Evolutionary conservation across 35 echinoderm and acorn worm species (phyloP).

Genomic region (Lytechinus variegatus): DNA sequence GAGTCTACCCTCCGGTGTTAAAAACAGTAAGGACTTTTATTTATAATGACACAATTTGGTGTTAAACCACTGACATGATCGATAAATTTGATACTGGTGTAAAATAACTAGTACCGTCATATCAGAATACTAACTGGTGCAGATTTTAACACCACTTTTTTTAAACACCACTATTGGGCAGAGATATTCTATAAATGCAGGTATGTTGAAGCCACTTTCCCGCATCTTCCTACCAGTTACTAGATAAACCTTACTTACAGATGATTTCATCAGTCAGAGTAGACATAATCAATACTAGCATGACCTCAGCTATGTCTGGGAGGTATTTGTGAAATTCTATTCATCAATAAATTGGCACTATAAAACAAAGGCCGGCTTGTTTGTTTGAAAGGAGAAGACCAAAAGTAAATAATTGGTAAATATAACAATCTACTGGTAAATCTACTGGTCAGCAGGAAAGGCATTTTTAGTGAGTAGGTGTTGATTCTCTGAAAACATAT

Average conservation of each 20-base stretch:
- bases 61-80: too few species aligned
- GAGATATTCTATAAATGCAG: too few species aligned
- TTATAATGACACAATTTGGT: too few species aligned
- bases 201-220: background rate
- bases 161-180: too few species aligned
- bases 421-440: background rate
- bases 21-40: too few species aligned
- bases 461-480: background rate
- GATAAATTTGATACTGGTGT: too few species aligned
- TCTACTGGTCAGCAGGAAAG: background rate
- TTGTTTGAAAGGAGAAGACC: background rate
- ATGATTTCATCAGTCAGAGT: background rate
- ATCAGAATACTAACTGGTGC: too few species aligned
- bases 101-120: too few species aligned
- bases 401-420: background rate
- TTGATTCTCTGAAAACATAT: too few species aligned
- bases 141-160: too few species aligned
- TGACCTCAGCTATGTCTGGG: conserved; percentile 6
- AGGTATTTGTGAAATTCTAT: background rate
- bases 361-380: background rate
- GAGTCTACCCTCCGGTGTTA: too few species aligned
- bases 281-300: background rate
- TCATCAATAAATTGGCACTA: background rate
- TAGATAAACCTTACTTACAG: background rate
- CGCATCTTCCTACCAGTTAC: background rate